Base-by-base conservation (phyloP, 2,797 vertebrate genomes). In the Acanthurus leucopareius region DNA sequence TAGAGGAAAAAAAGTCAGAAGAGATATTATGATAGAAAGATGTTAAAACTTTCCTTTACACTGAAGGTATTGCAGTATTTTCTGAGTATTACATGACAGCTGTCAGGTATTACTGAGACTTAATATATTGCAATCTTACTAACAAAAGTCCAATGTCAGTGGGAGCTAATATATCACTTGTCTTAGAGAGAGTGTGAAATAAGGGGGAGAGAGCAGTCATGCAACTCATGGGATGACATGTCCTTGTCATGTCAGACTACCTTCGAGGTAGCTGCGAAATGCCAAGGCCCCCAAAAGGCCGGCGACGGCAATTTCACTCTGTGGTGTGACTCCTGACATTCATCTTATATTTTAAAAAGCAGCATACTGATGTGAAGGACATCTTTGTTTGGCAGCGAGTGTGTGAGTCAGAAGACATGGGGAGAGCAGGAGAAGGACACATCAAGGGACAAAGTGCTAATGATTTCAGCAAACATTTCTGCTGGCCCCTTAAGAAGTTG, bases 291-390 rank as follows among this genome's bases (percentile, higher is more conserved):
- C 75, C 74, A 10, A 79, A 88, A 86, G 79, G 75, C 80, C 44
- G 58, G 69, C 52, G 53, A 69, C n/a, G 32, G 66, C 66, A 77
- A 65, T 54, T 82, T 83, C 63, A 48, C 70, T 84, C 58, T 58
- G 68, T 2, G 17, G 64, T 44, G 74, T 35, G 64, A 69, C 76
- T 73, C 78, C 75, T 83, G 82, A 85, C 84, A 86, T 87, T 85
- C 75, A 72, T 89, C 77, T 76, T 76, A 47, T 69, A 83, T 89
- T 84, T 35, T 88, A 89, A 91, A 90, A 91, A 85, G 64, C 72
- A 58, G 32, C 1, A 10, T 52, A 52, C 51, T 5, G 25, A 72
- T 48, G 72, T 78, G 84, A 91, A 92, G 85, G 88, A 84, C 84
- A 68, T 77, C 62, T 79, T 77, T 82, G 80, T 86, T 82, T 78